phyloP scores from a whole-genome alignment of 2,113 vertebrate species.

The Natator depressus region DNA sequence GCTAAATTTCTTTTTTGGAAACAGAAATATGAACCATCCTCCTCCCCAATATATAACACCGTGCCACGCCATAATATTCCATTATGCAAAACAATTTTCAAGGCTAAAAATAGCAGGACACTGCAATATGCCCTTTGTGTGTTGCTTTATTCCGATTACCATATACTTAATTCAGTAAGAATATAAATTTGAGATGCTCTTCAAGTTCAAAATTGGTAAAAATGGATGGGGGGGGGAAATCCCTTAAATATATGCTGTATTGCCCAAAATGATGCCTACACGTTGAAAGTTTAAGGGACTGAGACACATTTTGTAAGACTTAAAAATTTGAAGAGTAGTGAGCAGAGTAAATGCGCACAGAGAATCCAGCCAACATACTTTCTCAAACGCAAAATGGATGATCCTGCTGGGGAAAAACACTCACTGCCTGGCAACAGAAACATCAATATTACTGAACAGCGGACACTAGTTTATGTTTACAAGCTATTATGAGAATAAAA shows the following conservation, averaged over 20 bases:
- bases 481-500: not conserved
- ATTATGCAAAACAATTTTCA: not conserved
- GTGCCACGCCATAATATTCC: not conserved
- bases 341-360: not conserved
- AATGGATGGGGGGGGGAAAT: not conserved
- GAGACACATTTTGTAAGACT: not conserved
- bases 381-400: not conserved
- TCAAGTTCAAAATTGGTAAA: not conserved
- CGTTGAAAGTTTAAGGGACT: not conserved
- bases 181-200: not conserved
- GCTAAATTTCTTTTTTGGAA: not conserved
- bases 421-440: not conserved
- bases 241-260: not conserved
- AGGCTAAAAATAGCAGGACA: not conserved
- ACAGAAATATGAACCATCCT: rapidly evolving
- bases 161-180: not conserved
- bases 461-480: not conserved
- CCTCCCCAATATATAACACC: not conserved
- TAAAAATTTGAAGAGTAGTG: not conserved
- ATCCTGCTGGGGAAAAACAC: not conserved
- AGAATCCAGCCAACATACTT: not conserved
- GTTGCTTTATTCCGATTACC: not conserved
- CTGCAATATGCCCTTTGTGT: rapidly evolving
- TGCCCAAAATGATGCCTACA: not conserved
- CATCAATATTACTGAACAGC: not conserved